A percentile compares a stretch with the other conserved stretches of the same genome.
Conservation (phyloP, 2,113 vertebrate genomes). For the Odontophorus gujanensis region DNA sequence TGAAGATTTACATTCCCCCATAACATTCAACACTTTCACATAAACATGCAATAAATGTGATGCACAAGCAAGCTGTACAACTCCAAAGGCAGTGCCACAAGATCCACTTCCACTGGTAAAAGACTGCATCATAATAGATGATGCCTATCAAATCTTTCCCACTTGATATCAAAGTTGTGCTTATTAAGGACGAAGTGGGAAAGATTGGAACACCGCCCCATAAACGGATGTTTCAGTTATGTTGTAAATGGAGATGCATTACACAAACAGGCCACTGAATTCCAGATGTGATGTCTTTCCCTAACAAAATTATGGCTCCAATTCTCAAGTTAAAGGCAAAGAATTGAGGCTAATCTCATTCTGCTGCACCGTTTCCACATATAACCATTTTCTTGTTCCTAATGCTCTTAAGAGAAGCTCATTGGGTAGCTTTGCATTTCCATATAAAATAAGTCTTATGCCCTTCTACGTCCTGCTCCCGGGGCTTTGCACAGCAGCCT, state of each 20-base stretch:
- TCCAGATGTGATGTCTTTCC: background rate
- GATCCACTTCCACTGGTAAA: conserved; percentile 23
- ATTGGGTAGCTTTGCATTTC: background rate
- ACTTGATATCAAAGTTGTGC: conserved; percentile 31
- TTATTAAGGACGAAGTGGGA: conserved; percentile 20
- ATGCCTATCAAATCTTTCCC: conserved; percentile 30
- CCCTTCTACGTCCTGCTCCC: background rate
- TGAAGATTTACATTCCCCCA: background rate
- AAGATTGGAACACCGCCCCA: background rate
- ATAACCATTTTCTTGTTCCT: background rate
- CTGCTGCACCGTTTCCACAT: background rate
- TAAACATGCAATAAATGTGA: background rate
- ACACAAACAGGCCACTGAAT: background rate
- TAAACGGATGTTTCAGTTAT: background rate
- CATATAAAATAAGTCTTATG: background rate
- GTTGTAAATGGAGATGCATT: background rate
- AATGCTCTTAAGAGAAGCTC: background rate
- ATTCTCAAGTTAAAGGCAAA: background rate
- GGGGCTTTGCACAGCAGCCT: background rate
- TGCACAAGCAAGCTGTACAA: background rate
- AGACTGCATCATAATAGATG: conserved; percentile 6
- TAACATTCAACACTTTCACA: background rate
- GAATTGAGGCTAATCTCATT: background rate
- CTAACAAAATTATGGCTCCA: background rate
- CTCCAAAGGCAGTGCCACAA: background rate